Evolutionary conservation across 2,888 invertebrate genomes (phyloP).

Genomic region (Caenorhabditis panamensis): DNA sequence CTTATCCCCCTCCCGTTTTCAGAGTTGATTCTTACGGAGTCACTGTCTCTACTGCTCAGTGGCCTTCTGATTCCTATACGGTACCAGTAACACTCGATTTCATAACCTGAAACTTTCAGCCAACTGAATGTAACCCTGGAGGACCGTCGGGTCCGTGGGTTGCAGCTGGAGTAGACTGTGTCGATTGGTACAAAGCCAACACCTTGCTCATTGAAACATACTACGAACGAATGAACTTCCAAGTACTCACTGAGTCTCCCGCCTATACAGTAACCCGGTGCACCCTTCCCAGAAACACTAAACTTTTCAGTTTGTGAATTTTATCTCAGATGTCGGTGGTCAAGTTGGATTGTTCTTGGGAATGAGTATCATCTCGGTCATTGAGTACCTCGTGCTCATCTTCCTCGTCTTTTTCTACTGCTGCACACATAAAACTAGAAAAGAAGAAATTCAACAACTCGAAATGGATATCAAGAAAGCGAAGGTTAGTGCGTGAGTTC

Average conservation of each 20-base stretch:
- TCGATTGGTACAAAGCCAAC: conserved; percentile 77
- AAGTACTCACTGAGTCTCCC: conserved; percentile 76
- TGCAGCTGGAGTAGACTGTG: conserved; percentile 28
- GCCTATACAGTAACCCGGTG: conserved; percentile 74
- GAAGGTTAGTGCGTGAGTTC: conserved; percentile 18
- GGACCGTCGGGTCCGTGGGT: conserved; percentile 58
- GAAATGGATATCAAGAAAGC: conserved; percentile 61
- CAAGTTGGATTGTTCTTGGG: conserved; percentile 82
- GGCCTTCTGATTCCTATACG: conserved; percentile 78
- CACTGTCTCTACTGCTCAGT: conserved; percentile 79
- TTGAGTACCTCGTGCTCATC: conserved; percentile 66
- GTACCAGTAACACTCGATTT: too few relatives aligned
- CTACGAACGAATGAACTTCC: conserved; percentile 81
- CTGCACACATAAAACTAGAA: conserved; percentile 65
- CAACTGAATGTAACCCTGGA: conserved; percentile 72
- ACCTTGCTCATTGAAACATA: conserved; percentile 82
- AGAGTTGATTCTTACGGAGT: conserved; percentile 76
- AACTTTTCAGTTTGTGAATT: conserved; percentile 80
- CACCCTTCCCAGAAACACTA: too few relatives aligned
- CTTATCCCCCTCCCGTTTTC: conserved; percentile 31
- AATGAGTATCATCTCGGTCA: conserved; percentile 70
- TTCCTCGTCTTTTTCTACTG: conserved; percentile 66
- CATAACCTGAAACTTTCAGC: conserved; percentile 68
- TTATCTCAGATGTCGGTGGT: conserved; percentile 82
- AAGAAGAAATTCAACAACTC: conserved; percentile 61